phyloP scores from a whole-genome alignment of 2,797 vertebrate genomes.

The Parauchenoglanis ngamensis region DNA sequence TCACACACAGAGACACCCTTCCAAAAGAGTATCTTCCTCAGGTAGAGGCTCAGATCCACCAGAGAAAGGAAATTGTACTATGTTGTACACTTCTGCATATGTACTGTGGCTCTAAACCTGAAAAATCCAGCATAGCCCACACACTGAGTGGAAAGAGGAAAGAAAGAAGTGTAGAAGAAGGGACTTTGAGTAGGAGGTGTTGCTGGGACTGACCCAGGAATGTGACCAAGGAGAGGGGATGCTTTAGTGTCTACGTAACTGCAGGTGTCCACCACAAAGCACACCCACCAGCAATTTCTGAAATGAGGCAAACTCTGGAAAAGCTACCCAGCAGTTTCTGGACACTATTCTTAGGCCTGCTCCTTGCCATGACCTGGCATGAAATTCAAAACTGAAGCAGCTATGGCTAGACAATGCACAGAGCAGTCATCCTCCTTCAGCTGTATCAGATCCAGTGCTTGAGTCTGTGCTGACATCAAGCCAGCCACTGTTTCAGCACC shows the following conservation, averaged over 20 bases:
- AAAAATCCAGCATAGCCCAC: constrained; percentile 47
- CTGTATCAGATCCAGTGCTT: constrained; percentile 19
- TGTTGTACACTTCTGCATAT: constrained; percentile 35
- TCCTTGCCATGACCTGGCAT: constrained; percentile 36
- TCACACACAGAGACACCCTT: not conserved
- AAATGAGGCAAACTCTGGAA: constrained; percentile 54
- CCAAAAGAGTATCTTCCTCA: constrained; percentile 28
- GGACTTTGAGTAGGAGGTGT: constrained; percentile 56
- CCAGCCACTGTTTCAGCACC: constrained; percentile 18
- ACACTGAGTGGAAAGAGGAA: constrained; percentile 48
- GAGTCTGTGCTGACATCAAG: constrained; percentile 29
- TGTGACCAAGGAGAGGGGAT: constrained; percentile 52
- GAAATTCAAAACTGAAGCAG: constrained; percentile 38
- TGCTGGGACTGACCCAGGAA: constrained; percentile 51
- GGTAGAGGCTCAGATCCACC: constrained; percentile 27
- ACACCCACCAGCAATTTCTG: constrained; percentile 43
- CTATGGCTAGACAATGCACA: constrained; percentile 31
- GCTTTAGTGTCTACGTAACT: constrained; percentile 54
- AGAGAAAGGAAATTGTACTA: constrained; percentile 49
- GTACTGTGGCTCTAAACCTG: constrained; percentile 41
- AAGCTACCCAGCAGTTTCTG: constrained; percentile 36
- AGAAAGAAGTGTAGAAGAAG: constrained; percentile 28
- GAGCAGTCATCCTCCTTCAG: constrained; percentile 31
- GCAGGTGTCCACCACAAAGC: constrained; percentile 55
- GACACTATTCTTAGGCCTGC: constrained; percentile 56